These are phyloP conservation scores for Antheraea mylitta DNA, from an alignment of 1,140 invertebrate species.

Conservation along the genomic window DNA sequence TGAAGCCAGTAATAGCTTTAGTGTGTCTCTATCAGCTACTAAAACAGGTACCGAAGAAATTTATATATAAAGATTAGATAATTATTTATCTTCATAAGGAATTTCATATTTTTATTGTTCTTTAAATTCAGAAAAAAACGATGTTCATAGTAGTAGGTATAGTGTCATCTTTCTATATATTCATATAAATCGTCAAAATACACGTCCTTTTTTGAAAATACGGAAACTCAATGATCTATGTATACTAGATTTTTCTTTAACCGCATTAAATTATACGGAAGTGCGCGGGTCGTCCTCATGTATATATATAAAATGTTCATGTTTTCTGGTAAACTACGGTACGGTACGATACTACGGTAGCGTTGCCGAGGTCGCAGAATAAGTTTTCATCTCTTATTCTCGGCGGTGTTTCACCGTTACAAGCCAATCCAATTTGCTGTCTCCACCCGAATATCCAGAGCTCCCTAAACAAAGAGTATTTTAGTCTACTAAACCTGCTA, in stretches of 20 bases:
- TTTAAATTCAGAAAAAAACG: too few species aligned
- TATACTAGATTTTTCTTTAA: background rate
- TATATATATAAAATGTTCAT: background rate
- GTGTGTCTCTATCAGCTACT: too few species aligned
- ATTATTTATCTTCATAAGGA: too few species aligned
- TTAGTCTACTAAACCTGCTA: slow-evolving; percentile 25
- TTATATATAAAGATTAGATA: too few species aligned
- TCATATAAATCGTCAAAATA: background rate
- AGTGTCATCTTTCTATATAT: too few species aligned
- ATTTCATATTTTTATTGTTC: too few species aligned
- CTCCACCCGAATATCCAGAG: slow-evolving; percentile 37
- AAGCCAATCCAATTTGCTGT: slow-evolving; percentile 56
- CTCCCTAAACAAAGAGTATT: slow-evolving; percentile 28
- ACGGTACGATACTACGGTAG: background rate
- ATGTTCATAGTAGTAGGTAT: too few species aligned
- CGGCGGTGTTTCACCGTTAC: slow-evolving; percentile 36
- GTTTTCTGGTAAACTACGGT: slow-evolving; percentile 5
- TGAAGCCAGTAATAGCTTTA: too few species aligned
- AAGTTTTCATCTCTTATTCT: slow-evolving; percentile 40
- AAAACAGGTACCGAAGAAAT: too few species aligned
- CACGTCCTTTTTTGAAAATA: background rate
- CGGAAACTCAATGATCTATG: background rate
- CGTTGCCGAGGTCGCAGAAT: slow-evolving; percentile 14
- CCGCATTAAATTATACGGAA: slow-evolving; percentile 1
- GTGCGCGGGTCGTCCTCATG: background rate